Evolutionary conservation across 2,797 vertebrate species (phyloP), one percentile per base, ranked within the genome.

Genomic region (Notolepis coatsorum): DNA sequence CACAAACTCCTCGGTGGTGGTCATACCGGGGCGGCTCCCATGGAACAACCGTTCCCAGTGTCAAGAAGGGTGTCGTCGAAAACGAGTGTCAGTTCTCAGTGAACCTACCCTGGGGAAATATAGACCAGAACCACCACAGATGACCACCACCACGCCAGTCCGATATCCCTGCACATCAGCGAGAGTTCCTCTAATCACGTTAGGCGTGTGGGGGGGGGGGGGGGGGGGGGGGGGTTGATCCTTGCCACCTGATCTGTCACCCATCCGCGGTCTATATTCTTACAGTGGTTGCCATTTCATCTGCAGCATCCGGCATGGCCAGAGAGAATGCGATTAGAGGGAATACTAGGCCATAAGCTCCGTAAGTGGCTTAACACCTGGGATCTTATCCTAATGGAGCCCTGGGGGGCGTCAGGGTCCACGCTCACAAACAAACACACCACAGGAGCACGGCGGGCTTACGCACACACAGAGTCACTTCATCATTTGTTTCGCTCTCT

Each of bases 281-380:
- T 87, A n/a, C n/a, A n/a, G n/a, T n/a, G n/a, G 83, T 83, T 85
- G 84, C 85, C 82, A 80, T 77, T 84, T 85, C 78, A 85, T 84
- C 78, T 79, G 73, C 76, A 67, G 63, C 63, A 42, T 71, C 78
- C 75, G 46, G 67, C 71, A 68, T 80, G 47, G 73, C 71, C 82
- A 84, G 76, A 82, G 69, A 87, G 84, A 41, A 15, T 13, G 38
- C n/a, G n/a, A 87, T 90, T 84, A 86, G 68, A 71, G 38, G 7
- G 66, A 77, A 73, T 50, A 75, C 67, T 59, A 55, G 86, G 79
- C 71, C 71, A 61, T 47, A 8, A 64, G 59, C 66, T 68, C 72
- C 68, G 57, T 81, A 80, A 76, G 80, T 77, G 73, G 75, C 82
- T 85, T 86, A 88, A 84, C 86, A 83, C 84, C 86, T 72, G 80